Percentiles rank a stretch among this genome's conserved stretches.
These are phyloP conservation scores for Mastomys coucha DNA, from an alignment of 2,113 vertebrate species.

Conservation along the genomic window DNA sequence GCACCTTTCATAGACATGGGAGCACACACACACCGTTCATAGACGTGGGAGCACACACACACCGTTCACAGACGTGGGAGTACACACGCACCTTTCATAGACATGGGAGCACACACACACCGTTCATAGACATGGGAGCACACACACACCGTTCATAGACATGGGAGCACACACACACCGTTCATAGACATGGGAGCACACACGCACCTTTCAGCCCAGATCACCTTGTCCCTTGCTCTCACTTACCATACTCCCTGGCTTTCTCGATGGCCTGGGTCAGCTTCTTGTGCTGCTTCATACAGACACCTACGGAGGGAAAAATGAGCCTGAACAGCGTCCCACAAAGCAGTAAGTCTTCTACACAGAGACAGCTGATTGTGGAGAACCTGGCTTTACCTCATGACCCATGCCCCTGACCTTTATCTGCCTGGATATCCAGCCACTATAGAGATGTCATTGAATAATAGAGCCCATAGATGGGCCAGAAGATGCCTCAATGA, in stretches of 20 bases:
- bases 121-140: background rate
- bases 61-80: background rate
- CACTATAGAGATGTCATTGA: background rate
- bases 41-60: too few species aligned
- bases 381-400: background rate
- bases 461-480: background rate
- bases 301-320: constrained; percentile 88
- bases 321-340: background rate
- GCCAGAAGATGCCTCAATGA: background rate
- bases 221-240: background rate
- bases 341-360: background rate
- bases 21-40: background rate
- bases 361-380: background rate
- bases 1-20: background rate
- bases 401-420: background rate
- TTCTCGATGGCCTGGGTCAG: constrained; percentile 88
- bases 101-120: too few species aligned
- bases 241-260: constrained; percentile 90
- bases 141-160: background rate
- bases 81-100: background rate
- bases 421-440: background rate
- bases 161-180: too few species aligned
- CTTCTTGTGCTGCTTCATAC: constrained; percentile 92
- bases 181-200: background rate
- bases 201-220: background rate